Evolutionary conservation across 2,888 invertebrate genomes (phyloP), one percentile per base, ranked within the genome.

Genomic region (Drosophila subsilvestris): DNA sequence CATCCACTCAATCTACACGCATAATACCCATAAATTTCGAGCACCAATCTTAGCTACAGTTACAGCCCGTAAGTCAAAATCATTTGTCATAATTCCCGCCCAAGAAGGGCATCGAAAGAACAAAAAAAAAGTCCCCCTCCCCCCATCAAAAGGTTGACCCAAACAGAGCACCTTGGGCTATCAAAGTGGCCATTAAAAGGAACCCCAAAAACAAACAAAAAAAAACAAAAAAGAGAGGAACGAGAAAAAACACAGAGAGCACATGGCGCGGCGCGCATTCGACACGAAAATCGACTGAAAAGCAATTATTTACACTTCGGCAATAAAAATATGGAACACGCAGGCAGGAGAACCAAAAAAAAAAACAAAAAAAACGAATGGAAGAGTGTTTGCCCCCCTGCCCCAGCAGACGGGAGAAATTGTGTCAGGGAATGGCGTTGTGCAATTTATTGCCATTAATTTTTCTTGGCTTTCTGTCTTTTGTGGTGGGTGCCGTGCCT

Each of bases 231-330:
- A 45, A 56, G 48, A 20, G 45, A 10, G 43, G 42, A 10, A 7
- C 9, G 10, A 22, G 37, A 45, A 37, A 63, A 70, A 54, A 56
- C 60, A 49, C 42, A 17, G 45, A 32, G 56, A 62, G 71, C 71
- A 62, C 54, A 71, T 63, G 76, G 68, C 44, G 61, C 53, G 47
- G 68, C 37, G 63, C 53, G 47, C 68, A 76, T 77, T 87, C 79
- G 57, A 73, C 78, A 80, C 78, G 83, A 88, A 83, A 85, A 76
- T 83, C 80, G 74, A 86, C 76, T 83, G 75, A 78, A 87, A 89
- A 87, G 79, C 85, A 88, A 86, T 86, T 86, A 89, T 88, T 84
- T 88, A 84, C 86, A 86, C 78, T 81, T 74, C 37, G 68, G 76
- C 81, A 86, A 84, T 86, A 88, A 84, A 86, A 87, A 73, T 81